Evolutionary conservation across 2,113 vertebrate genomes (phyloP).

Genomic region (Isurus oxyrinchus): DNA sequence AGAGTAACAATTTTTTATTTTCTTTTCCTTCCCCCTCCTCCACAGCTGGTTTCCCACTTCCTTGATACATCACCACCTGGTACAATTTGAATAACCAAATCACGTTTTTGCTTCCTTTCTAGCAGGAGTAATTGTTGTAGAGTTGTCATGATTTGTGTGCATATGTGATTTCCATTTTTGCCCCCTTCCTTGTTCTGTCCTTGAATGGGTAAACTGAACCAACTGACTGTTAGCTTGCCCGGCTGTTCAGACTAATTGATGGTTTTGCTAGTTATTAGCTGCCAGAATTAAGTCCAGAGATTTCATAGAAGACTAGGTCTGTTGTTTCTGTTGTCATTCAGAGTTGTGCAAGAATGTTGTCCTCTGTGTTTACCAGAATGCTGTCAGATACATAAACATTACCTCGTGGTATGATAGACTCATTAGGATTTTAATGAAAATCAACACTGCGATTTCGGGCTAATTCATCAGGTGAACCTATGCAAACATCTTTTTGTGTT

Average conservation of each 20-base stretch:
- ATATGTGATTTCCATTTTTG: neutral
- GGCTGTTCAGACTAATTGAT: conserved; percentile 8
- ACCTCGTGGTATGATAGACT: neutral
- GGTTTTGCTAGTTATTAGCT: conserved; percentile 21
- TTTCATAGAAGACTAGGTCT: conserved; percentile 22
- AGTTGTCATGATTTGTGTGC: neutral
- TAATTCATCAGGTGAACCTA: neutral
- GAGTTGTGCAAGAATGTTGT: conserved; percentile 27
- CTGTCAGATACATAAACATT: conserved; percentile 3
- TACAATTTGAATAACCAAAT: neutral
- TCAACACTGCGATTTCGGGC: neutral
- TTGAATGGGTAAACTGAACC: neutral
- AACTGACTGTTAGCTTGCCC: neutral
- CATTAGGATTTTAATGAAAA: neutral
- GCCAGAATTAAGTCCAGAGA: neutral
- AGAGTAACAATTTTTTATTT: neutral
- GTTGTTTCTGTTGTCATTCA: conserved; percentile 29
- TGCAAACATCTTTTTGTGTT: neutral
- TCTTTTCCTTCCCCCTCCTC: neutral
- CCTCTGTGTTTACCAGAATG: conserved; percentile 14
- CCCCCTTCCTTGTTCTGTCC: neutral
- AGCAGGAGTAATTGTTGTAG: no score
- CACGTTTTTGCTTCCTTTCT: neutral
- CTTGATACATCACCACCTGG: neutral
- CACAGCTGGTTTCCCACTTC: neutral